phyloP scores from a whole-genome alignment of 2,888 invertebrate genomes.

The Dynastes grantii region DNA sequence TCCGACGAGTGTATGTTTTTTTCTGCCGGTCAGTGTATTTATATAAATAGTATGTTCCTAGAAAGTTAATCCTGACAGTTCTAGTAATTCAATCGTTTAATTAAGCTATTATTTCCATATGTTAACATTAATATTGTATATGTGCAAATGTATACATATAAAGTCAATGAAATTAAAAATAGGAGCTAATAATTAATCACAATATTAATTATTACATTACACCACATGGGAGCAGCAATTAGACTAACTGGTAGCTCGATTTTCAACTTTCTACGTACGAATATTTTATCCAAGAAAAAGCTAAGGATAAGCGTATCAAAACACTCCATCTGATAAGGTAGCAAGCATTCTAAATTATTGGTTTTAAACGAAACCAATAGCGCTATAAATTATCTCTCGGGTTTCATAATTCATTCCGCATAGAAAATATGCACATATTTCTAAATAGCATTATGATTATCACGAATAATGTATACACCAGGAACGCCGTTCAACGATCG shows the following conservation, averaged over 20 bases:
- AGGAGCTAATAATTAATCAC: not conserved
- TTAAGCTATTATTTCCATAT: too few relatives aligned
- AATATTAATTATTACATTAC: not conserved
- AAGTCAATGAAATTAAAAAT: not conserved
- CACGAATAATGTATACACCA: conserved; percentile 25
- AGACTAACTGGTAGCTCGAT: not conserved
- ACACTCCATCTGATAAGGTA: conserved; percentile 18
- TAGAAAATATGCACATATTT: conserved; percentile 28
- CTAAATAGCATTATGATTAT: conserved; percentile 19
- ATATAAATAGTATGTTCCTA: too few relatives aligned
- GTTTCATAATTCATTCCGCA: conserved; percentile 13
- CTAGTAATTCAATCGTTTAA: too few relatives aligned
- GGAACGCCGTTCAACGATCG: not conserved
- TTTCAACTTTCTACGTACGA: conserved; percentile 11
- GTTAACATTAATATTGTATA: too few relatives aligned
- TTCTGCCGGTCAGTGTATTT: too few relatives aligned
- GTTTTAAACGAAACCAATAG: conserved; percentile 36
- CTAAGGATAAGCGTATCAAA: not conserved
- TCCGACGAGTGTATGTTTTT: too few relatives aligned
- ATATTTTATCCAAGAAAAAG: not conserved
- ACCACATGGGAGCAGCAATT: not conserved
- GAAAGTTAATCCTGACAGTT: too few relatives aligned
- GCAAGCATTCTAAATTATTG: conserved; percentile 8
- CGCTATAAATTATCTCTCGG: conserved; percentile 14
- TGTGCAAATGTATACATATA: not conserved